A percentile compares a stretch with the other conserved stretches of the same genome.
Conservation (phyloP, 2,113 vertebrate genomes). For the Amphilophus citrinellus region DNA sequence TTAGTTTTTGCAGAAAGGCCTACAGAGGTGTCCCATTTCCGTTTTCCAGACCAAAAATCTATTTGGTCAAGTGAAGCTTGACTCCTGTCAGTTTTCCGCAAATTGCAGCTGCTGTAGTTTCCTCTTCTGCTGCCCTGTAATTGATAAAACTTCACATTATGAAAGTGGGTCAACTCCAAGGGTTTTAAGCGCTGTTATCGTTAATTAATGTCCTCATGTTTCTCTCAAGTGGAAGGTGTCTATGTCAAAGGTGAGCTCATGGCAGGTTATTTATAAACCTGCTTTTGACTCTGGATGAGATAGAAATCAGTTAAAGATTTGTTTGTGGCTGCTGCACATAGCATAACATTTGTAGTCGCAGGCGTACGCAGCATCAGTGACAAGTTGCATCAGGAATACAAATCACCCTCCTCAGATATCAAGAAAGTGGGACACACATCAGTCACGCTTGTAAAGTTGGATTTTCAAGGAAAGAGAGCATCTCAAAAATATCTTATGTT, state of each 20-base stretch:
- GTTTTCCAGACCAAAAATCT: conserved; percentile 38
- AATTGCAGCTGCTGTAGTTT: conserved; percentile 17
- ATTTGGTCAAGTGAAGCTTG: conserved; percentile 51
- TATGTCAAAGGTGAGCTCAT: conserved; percentile 28
- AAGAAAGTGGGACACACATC: conserved; percentile 54
- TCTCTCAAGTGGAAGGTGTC: conserved; percentile 16
- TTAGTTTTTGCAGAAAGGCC: conserved; percentile 13
- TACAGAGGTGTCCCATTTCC: conserved; percentile 21
- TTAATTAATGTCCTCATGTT: conserved; percentile 18
- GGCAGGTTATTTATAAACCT: conserved; percentile 34
- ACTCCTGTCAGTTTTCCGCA: conserved; percentile 42
- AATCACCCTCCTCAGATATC: conserved; percentile 17
- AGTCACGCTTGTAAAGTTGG: conserved; percentile 11
- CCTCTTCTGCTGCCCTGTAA: conserved; percentile 7
- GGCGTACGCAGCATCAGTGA: conserved; percentile 1
- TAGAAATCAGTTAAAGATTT: background rate
- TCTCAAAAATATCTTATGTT: conserved; percentile 29
- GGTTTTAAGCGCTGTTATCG: conserved; percentile 28
- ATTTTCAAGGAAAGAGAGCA: conserved; percentile 24
- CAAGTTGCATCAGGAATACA: conserved; percentile 22
- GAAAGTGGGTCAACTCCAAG: conserved; percentile 34
- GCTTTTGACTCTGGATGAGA: conserved; percentile 9
- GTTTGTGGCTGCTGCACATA: conserved; percentile 22
- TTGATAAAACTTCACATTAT: conserved; percentile 17
- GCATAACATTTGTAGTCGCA: background rate